A percentile compares a stretch with the other conserved stretches of the same genome.
Evolutionary conservation across 2,797 vertebrate genomes (phyloP).

Genomic region (Odontamblyopus lacepedii): DNA sequence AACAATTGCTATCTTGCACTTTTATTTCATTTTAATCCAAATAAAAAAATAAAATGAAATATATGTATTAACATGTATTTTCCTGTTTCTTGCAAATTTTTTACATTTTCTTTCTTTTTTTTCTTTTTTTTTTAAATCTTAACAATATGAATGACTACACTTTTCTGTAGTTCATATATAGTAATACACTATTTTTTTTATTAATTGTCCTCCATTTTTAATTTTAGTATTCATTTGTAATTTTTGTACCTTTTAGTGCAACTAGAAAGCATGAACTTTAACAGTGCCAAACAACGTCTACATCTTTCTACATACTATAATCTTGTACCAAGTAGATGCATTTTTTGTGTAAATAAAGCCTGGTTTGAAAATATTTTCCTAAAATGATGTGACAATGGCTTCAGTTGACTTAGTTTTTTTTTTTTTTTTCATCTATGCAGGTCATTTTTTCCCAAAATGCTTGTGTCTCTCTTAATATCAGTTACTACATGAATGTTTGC

Average conservation of each 20-base stretch:
- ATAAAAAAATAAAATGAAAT: background rate
- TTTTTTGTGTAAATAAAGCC: slow-evolving; percentile 29
- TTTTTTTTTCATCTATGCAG: slow-evolving; percentile 17
- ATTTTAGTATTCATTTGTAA: too few relatives aligned
- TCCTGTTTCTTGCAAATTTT: background rate
- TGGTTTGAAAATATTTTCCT: slow-evolving; percentile 31
- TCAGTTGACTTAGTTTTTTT: background rate
- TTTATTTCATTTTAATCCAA: background rate
- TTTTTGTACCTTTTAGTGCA: too few relatives aligned
- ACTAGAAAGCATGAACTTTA: background rate
- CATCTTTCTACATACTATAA: slow-evolving; percentile 33
- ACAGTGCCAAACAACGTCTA: background rate
- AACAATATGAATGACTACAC: too few relatives aligned
- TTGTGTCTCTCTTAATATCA: slow-evolving; percentile 29
- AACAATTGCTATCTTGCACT: background rate
- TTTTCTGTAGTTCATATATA: too few relatives aligned
- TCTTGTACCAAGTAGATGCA: slow-evolving; percentile 40
- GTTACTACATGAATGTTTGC: slow-evolving; percentile 20
- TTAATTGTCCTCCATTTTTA: too few relatives aligned
- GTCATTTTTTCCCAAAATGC: slow-evolving; percentile 23
- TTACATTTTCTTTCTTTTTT: background rate
- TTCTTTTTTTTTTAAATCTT: too few relatives aligned
- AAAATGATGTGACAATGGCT: slow-evolving; percentile 35
- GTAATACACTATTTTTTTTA: too few relatives aligned
- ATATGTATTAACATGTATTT: background rate